A percentile compares a stretch with the other conserved stretches of the same genome.
Evolutionary conservation across 2,888 invertebrate species (phyloP).

Genomic region (Eristalis arbustorum): DNA sequence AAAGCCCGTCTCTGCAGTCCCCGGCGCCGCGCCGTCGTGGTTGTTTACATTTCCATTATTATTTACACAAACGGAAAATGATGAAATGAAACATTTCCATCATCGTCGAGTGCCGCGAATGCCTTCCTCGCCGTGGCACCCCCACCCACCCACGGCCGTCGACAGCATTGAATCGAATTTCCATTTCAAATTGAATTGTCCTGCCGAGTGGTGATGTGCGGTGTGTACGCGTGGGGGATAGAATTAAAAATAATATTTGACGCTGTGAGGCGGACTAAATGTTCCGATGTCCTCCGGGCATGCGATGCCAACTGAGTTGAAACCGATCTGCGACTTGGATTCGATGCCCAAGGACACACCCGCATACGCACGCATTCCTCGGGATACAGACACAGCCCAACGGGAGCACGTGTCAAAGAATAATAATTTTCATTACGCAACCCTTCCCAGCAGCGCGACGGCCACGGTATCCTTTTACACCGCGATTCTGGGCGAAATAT

Average conservation of each 20-base stretch:
- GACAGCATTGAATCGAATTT: conserved; percentile 53
- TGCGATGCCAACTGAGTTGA: conserved; percentile 60
- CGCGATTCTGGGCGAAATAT: conserved; percentile 50
- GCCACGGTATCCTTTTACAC: conserved; percentile 32
- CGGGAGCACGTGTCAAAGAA: conserved; percentile 68
- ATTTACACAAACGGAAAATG: conserved; percentile 64
- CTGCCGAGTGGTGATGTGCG: neutral
- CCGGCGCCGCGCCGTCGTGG: neutral
- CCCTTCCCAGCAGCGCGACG: conserved; percentile 23
- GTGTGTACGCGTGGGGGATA: conserved; percentile 3
- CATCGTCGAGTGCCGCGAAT: conserved; percentile 13
- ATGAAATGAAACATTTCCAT: conserved; percentile 69
- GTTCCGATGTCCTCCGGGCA: conserved; percentile 56
- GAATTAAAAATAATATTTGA: conserved; percentile 70
- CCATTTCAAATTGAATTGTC: conserved; percentile 51
- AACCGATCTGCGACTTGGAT: conserved; percentile 48
- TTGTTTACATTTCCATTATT: conserved; percentile 69
- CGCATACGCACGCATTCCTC: conserved; percentile 30
- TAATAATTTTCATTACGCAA: conserved; percentile 68
- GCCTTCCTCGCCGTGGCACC: neutral
- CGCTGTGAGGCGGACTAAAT: conserved; percentile 58
- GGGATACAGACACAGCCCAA: conserved; percentile 21
- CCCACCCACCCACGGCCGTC: neutral
- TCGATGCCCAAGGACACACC: conserved; percentile 21
- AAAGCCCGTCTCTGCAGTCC: conserved; percentile 2